phyloP scores from a whole-genome alignment of 2,888 invertebrate species.

The Nematopogon swammerdamellus region DNA sequence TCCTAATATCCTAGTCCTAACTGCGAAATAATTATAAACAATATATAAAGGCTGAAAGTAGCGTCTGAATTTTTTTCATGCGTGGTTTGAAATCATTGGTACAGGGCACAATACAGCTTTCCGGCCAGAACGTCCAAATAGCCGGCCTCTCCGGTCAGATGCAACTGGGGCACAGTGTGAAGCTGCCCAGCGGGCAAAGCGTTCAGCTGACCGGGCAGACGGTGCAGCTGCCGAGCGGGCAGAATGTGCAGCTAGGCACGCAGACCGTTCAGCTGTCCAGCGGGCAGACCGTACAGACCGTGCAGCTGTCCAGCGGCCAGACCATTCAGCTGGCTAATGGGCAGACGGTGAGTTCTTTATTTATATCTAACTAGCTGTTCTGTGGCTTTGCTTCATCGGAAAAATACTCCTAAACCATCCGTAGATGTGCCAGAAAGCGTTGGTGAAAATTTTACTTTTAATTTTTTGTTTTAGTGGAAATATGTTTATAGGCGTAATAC shows the following conservation, averaged over 20 bases:
- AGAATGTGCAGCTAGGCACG: constrained; percentile 28
- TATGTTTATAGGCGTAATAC: no score
- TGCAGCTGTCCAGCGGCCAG: constrained; percentile 34
- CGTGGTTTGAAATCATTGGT: background rate
- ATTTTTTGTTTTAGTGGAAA: no score
- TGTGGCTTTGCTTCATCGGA: no score
- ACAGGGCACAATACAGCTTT: constrained; percentile 12
- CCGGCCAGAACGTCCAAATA: constrained; percentile 33
- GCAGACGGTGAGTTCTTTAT: constrained; percentile 21
- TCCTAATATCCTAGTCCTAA: no score
- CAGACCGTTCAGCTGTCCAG: constrained; percentile 32
- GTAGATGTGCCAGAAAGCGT: no score
- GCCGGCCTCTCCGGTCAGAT: constrained; percentile 14
- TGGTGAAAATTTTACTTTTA: no score
- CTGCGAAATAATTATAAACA: no score
- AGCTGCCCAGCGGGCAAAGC: constrained; percentile 39
- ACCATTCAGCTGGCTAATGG: constrained; percentile 34
- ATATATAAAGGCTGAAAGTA: no score
- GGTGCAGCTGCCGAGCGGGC: constrained; percentile 40
- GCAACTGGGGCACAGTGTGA: constrained; percentile 36
- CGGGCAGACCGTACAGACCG: constrained; percentile 36
- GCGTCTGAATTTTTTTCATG: no score
- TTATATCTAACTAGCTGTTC: background rate
- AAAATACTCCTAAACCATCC: no score
- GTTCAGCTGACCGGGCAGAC: constrained; percentile 46